Base-by-base conservation (phyloP, 2,888 invertebrate species). In the Agriopis aurantiaria region DNA sequence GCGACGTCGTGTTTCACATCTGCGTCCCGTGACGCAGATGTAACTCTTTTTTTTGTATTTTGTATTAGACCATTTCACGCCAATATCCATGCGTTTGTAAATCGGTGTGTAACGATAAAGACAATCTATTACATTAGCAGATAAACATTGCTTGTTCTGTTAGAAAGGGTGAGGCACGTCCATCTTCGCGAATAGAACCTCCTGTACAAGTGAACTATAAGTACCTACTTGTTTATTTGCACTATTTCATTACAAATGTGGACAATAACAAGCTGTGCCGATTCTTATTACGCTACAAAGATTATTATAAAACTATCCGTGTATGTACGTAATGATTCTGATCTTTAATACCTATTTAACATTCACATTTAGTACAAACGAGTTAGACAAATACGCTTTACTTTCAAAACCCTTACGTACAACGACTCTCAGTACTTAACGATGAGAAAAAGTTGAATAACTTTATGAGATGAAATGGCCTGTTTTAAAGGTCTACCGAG, bases 201-300 rank as follows among this genome's bases (percentile, higher is more conserved):
- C 11, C 23, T 52, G 6, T 23, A 52, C 23, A 52, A 52, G 52
- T 11, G 23, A 52, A 33, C 33, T 52, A 23, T 77, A n/a, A n/a
- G n/a, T n/a, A n/a, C n/a, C n/a, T n/a, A 74, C 72, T 74, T 78
- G 75, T 76, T 68, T 73, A 78, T 88, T 88, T 89, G 87, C 89
- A 90, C 88, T 91, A 85, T 87, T 88, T 85, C 76, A 75, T 71
- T 78, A 83, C 77, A 73, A 73, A 76, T 69, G 79, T 74, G 87
- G 91, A 89, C 92, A 90, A 90, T 86, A 91, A 88, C 88, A 88
- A 89, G 87, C 87, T 80, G 77, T 78, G 77, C 62, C 56, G 52
- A 51, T 12, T n/a, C 71, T 74, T 75, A 75, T 43, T 63, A 64
- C 69, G 73, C 69, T 73, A 74, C 74, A 75, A 73, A 78, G 65